Percentiles rank a stretch among this genome's conserved stretches.
These are phyloP conservation scores for Mormyrus iriodes DNA, from an alignment of 2,113 vertebrate genomes.

Conservation along the genomic window DNA sequence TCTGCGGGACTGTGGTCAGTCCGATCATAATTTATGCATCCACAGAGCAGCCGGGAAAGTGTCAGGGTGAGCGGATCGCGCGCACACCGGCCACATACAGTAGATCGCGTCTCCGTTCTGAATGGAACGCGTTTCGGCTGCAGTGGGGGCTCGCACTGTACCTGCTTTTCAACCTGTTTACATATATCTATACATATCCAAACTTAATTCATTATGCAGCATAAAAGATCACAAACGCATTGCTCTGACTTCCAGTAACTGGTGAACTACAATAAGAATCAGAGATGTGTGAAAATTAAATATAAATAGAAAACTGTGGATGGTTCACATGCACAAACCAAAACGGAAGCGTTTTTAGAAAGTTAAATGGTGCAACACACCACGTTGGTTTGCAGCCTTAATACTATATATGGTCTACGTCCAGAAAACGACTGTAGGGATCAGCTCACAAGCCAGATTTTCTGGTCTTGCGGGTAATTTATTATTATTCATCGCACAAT, in stretches of 20 bases:
- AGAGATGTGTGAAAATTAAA: neutral
- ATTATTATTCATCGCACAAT: neutral
- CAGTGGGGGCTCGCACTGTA: neutral
- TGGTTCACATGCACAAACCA: neutral
- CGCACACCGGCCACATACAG: neutral
- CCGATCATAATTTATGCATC: neutral
- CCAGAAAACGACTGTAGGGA: neutral
- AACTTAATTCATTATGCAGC: neutral
- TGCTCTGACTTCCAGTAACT: neutral
- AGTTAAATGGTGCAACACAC: neutral
- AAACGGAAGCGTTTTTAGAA: neutral
- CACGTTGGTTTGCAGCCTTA: neutral
- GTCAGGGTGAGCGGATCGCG: neutral
- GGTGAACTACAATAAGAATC: neutral
- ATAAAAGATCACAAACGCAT: neutral
- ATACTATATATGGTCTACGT: neutral
- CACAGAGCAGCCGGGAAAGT: neutral
- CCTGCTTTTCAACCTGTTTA: neutral
- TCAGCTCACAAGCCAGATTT: neutral
- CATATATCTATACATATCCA: neutral
- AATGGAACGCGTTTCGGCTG: neutral
- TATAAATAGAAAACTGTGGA: neutral
- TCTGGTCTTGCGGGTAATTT: neutral
- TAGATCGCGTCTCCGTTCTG: neutral
- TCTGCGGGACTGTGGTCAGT: neutral